Conservation (phyloP, 2,888 invertebrate species). For the Mesochorus sp. region DNA sequence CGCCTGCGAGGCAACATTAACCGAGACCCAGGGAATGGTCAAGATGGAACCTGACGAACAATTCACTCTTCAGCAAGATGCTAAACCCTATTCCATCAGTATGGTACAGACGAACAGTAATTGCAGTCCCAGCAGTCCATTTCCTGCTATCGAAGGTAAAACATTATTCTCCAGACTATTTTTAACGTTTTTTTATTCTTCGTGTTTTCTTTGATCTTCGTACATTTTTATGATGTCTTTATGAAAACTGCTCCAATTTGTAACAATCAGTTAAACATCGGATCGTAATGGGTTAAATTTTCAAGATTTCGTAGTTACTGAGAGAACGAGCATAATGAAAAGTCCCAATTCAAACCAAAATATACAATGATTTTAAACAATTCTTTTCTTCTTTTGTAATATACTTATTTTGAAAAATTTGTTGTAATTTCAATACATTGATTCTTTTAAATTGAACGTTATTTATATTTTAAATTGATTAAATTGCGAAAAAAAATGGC, state of each 20-base stretch:
- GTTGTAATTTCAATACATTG: too few relatives aligned
- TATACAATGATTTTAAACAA: too few relatives aligned
- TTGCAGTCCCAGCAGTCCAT: conserved; percentile 78
- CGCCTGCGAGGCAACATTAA: conserved; percentile 79
- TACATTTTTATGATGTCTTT: neutral
- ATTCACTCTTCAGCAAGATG: conserved; percentile 76
- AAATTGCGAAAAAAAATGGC: too few relatives aligned
- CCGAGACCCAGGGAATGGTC: conserved; percentile 79
- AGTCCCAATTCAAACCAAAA: too few relatives aligned
- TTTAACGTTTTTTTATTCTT: neutral
- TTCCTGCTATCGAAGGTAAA: conserved; percentile 80
- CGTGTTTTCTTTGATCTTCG: neutral
- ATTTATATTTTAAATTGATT: too few relatives aligned
- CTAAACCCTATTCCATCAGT: conserved; percentile 80
- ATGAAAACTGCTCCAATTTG: too few relatives aligned
- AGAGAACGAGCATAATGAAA: neutral
- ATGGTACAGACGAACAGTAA: conserved; percentile 77
- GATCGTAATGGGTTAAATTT: too few relatives aligned
- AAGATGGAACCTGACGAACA: conserved; percentile 81
- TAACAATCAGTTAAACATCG: too few relatives aligned
- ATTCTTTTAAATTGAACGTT: too few relatives aligned
- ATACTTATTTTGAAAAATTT: too few relatives aligned
- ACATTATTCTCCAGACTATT: neutral
- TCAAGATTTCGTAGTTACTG: too few relatives aligned
- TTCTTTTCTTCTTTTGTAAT: too few relatives aligned